Evolutionary conservation across 2,797 vertebrate species (phyloP), one percentile per base, ranked within the genome.

Genomic region (Parauchenoglanis punctatus): DNA sequence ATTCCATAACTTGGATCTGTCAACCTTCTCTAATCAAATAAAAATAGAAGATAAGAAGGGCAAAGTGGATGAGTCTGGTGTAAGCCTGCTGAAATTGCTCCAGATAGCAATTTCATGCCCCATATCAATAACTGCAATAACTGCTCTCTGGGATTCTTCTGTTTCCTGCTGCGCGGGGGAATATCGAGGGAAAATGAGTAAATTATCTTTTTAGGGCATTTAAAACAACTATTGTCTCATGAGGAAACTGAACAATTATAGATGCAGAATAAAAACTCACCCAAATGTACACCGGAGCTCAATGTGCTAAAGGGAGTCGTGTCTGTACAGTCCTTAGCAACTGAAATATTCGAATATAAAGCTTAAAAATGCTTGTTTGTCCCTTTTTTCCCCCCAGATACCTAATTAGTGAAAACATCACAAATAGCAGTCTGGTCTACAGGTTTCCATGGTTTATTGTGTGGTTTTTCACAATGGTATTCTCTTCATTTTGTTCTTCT

Each of bases 101-200:
- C 70, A 82, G 77, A 83, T 61, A 88, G 20, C 67, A 78, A 72
- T 85, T 88, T 87, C 44, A 85, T 59, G 70, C 25, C 82, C 52
- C n/a, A 86, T 88, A 88, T 85, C 84, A 82, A 86, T 88, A 88
- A 83, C 49, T 52, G 80, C 87, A 88, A 83, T 83, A 88, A 86
- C 52, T 67, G 67, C 67, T 35, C 49, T 59, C 8, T 75, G 17
- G n/a, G 40, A 68, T 85, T 76, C 58, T 76, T 88, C 75, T 61
- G 68, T 65, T 81, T 46, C 46, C 52, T 54, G 20, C 54, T n/a
- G 49, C 5, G 0, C 73, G 1, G 15, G 65, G 7, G 0, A 52
- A 70, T 80, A 86, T 83, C 40, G 31, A 70, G 80, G 72, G 80
- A n/a, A 86, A 49, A 82, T 6, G 2, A 70, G 2, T 12, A 77